Percentiles rank a stretch among this genome's conserved stretches.
Conservation (phyloP, 1,140 invertebrate species). For the Phthorimaea operculella region DNA sequence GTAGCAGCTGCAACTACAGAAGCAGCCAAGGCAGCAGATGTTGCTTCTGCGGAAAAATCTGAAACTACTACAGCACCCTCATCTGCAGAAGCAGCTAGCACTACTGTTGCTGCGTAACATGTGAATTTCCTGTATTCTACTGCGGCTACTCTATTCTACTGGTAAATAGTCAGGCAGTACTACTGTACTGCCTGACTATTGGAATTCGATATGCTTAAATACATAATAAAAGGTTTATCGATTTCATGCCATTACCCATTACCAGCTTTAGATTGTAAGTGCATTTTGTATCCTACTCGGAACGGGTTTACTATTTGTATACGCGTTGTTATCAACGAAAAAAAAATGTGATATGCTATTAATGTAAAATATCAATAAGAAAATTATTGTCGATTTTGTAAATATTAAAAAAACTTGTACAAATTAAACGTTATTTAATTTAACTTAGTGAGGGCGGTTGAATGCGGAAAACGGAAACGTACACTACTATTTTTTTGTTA, state of each 20-base stretch:
- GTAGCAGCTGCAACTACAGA: constrained; percentile 5
- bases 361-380: background rate
- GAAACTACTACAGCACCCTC: constrained; percentile 14
- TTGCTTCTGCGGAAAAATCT: constrained; percentile 20
- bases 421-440: background rate
- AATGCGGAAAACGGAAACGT: too few relatives aligned
- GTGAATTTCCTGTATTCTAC: constrained; percentile 7
- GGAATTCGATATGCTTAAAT: background rate
- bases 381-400: background rate
- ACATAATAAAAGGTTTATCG: background rate
- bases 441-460: too few relatives aligned
- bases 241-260: background rate
- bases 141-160: too few relatives aligned
- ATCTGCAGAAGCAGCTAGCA: constrained; percentile 8
- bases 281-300: background rate
- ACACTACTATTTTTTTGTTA: too few relatives aligned
- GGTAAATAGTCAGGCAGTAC: too few relatives aligned
- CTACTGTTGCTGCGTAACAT: constrained; percentile 8
- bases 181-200: background rate
- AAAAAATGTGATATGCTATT: constrained; percentile 1
- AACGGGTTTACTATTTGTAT: background rate
- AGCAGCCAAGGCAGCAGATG: constrained; percentile 14
- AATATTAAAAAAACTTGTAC: background rate
- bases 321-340: background rate
- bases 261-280: background rate